Evolutionary conservation across 2,113 vertebrate species (phyloP).

Genomic region (Proterorhinus semilunaris): DNA sequence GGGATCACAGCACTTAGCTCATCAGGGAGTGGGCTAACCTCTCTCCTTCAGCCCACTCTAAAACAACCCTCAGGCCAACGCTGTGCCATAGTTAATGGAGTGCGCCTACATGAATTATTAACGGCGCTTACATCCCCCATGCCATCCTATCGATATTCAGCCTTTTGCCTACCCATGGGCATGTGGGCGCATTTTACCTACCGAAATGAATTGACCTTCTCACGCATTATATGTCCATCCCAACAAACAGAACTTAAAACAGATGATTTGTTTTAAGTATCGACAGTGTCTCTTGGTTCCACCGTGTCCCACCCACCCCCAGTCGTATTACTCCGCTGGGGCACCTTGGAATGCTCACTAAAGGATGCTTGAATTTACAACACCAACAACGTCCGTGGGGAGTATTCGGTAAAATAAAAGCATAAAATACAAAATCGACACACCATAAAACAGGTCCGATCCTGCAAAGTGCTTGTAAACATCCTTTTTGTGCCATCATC

Average conservation of each 20-base stretch:
- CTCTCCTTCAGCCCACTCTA: slow-evolving; percentile 49
- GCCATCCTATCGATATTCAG: slow-evolving; percentile 65
- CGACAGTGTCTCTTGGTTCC: not conserved
- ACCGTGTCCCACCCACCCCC: too few species aligned
- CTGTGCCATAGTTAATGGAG: slow-evolving; percentile 68
- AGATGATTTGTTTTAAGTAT: slow-evolving; percentile 35
- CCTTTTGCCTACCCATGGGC: slow-evolving; percentile 50
- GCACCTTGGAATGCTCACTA: slow-evolving; percentile 63
- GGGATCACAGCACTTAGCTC: slow-evolving; percentile 57
- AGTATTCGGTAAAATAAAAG: slow-evolving; percentile 63
- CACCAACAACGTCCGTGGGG: slow-evolving; percentile 45
- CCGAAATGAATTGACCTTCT: slow-evolving; percentile 51
- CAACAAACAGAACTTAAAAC: slow-evolving; percentile 26
- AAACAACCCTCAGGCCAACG: slow-evolving; percentile 56
- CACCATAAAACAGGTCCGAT: slow-evolving; percentile 57
- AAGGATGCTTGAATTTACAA: slow-evolving; percentile 62
- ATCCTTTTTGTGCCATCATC: slow-evolving; percentile 45
- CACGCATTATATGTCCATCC: slow-evolving; percentile 29
- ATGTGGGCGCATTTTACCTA: slow-evolving; percentile 57
- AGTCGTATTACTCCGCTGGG: slow-evolving; percentile 33
- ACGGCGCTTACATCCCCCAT: slow-evolving; percentile 64
- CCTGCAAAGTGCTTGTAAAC: slow-evolving; percentile 62
- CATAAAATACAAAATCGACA: slow-evolving; percentile 25
- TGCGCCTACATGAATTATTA: slow-evolving; percentile 72
- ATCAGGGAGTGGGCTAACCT: slow-evolving; percentile 55